A percentile compares a stretch with the other conserved stretches of the same genome.
Conservation (phyloP, 2,797 vertebrate genomes). For the Tamandua tetradactyla region DNA sequence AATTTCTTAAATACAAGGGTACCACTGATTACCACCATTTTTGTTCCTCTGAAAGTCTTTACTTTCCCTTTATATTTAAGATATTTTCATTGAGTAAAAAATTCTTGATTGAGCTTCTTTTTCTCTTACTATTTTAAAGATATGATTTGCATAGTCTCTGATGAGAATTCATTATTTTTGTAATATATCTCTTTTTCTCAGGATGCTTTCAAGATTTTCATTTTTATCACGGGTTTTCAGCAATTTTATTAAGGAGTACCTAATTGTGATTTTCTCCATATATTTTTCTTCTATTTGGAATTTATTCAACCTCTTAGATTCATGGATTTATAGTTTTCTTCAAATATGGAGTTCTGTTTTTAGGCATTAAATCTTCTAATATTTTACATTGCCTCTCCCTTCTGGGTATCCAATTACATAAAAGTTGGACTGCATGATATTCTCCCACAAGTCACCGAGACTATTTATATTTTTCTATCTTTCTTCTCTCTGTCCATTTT, state of each 20-base stretch:
- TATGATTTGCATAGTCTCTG: neutral
- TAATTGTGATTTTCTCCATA: neutral
- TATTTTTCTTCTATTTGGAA: neutral
- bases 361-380: neutral
- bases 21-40: neutral
- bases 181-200: neutral
- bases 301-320: neutral
- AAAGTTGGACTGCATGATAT: neutral
- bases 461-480: neutral
- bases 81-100: neutral
- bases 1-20: neutral
- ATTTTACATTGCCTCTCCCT: neutral
- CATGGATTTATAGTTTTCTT: neutral
- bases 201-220: neutral
- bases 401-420: neutral
- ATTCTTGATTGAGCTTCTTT: neutral
- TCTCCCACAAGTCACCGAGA: neutral
- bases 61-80: slow-evolving; percentile 22
- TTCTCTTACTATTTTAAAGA: neutral
- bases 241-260: neutral
- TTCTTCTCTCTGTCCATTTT: neutral
- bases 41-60: neutral
- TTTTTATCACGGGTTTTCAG: neutral
- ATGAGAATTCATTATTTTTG: neutral
- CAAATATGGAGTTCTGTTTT: neutral